phyloP scores from a whole-genome alignment of 2,113 vertebrate species.

The Catharus minimus region DNA sequence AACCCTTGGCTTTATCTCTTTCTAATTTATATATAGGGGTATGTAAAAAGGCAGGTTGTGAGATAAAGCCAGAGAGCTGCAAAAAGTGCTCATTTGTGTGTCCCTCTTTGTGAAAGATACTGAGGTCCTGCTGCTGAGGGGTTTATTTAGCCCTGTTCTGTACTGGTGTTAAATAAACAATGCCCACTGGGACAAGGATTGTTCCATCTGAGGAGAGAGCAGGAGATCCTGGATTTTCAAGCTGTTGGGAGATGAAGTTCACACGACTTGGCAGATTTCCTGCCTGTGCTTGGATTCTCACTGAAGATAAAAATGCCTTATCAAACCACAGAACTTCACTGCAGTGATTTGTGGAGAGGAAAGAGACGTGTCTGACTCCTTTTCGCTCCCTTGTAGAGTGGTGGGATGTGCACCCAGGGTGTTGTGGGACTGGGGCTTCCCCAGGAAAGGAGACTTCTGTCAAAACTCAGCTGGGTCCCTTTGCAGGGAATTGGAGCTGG shows the following conservation, averaged over 20 bases:
- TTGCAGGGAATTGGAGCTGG: not conserved
- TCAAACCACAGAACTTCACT: conserved; percentile 23
- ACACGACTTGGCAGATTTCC: not conserved
- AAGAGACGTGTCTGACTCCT: not conserved
- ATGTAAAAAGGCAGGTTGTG: conserved; percentile 20
- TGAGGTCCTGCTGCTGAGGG: not conserved
- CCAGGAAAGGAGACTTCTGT: not conserved
- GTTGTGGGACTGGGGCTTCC: not conserved
- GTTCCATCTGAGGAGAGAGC: not conserved
- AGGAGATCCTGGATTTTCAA: not conserved
- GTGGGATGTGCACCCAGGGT: not conserved
- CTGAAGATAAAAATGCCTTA: conserved; percentile 63
- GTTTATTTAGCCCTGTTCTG: not conserved
- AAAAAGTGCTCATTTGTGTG: not conserved
- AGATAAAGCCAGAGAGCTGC: conserved; percentile 62
- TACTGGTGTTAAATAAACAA: not conserved
- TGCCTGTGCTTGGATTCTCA: conserved; percentile 30
- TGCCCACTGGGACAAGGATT: not conserved
- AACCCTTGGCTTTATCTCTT: conserved; percentile 37
- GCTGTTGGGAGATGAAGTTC: not conserved
- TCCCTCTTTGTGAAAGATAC: conserved; percentile 26
- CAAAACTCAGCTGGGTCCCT: not conserved
- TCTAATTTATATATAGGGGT: conserved; percentile 48
- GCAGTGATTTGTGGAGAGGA: not conserved
- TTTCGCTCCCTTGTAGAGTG: not conserved